These are phyloP conservation scores for Aphidius colemani DNA, from an alignment of 2,888 invertebrate genomes.

Conservation along the genomic window DNA sequence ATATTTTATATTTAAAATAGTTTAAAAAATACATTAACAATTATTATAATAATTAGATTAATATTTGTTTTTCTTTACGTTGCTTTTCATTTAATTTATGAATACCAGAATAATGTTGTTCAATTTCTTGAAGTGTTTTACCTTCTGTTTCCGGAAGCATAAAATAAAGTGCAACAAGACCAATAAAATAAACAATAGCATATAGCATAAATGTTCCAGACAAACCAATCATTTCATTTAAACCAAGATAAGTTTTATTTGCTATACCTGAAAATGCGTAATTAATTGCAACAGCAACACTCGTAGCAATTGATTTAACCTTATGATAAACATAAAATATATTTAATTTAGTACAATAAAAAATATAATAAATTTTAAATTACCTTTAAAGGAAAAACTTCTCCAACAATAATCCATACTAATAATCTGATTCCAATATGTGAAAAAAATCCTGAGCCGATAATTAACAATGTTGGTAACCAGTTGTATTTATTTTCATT, in stretches of 20 bases:
- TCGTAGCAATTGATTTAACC: slow-evolving; percentile 74
- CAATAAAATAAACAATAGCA: slow-evolving; percentile 67
- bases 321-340: slow-evolving; percentile 40
- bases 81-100: slow-evolving; percentile 56
- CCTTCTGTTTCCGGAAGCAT: slow-evolving; percentile 84
- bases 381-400: slow-evolving; percentile 63
- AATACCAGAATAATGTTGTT: slow-evolving; percentile 70
- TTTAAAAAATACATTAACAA: no score
- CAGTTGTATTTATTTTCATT: slow-evolving; percentile 58
- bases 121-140: slow-evolving; percentile 72
- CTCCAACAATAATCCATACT: slow-evolving; percentile 82
- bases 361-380: neutral
- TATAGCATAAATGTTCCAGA: slow-evolving; percentile 77
- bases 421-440: slow-evolving; percentile 73
- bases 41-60: no score
- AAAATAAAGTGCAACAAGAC: slow-evolving; percentile 70
- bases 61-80: slow-evolving; percentile 37
- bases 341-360: no score
- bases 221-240: slow-evolving; percentile 68
- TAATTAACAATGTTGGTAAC: slow-evolving; percentile 71
- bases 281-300: slow-evolving; percentile 73
- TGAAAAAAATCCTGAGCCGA: slow-evolving; percentile 71
- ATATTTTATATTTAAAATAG: no score
- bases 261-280: slow-evolving; percentile 77
- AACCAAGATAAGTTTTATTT: slow-evolving; percentile 74